Evolutionary conservation across 2,888 invertebrate genomes (phyloP).

Genomic region (Diarsia rubi): DNA sequence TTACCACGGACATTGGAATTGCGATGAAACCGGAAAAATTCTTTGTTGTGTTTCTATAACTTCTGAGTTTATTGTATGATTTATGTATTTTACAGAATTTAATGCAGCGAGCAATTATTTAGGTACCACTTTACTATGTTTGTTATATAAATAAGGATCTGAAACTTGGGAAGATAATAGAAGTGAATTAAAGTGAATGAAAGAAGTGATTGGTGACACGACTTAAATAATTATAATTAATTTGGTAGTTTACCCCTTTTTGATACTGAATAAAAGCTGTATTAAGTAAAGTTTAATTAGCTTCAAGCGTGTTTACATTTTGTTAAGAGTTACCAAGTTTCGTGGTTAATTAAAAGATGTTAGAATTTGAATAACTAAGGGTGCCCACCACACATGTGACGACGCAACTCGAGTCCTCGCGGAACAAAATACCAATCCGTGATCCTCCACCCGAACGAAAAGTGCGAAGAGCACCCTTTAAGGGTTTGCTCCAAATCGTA

Average conservation of each 20-base stretch:
- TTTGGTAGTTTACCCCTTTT: neutral
- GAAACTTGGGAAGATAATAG: conserved; percentile 7
- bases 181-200: too few relatives aligned
- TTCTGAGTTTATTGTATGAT: neutral
- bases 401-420: neutral
- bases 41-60: conserved; percentile 16
- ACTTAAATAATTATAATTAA: neutral
- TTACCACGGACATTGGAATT: conserved; percentile 9
- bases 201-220: too few relatives aligned
- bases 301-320: neutral
- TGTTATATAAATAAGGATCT: neutral
- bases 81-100: neutral
- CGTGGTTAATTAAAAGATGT: neutral
- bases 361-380: neutral
- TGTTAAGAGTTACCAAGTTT: too few relatives aligned
- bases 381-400: neutral
- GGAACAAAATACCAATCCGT: neutral
- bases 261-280: neutral
- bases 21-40: conserved; percentile 7
- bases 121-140: neutral
- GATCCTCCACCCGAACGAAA: neutral
- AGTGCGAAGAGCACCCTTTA: too few relatives aligned
- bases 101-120: neutral
- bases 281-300: neutral
- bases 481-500: neutral